These are phyloP conservation scores for Drosophila merina DNA, from an alignment of 2,888 invertebrate genomes.

Conservation along the genomic window DNA sequence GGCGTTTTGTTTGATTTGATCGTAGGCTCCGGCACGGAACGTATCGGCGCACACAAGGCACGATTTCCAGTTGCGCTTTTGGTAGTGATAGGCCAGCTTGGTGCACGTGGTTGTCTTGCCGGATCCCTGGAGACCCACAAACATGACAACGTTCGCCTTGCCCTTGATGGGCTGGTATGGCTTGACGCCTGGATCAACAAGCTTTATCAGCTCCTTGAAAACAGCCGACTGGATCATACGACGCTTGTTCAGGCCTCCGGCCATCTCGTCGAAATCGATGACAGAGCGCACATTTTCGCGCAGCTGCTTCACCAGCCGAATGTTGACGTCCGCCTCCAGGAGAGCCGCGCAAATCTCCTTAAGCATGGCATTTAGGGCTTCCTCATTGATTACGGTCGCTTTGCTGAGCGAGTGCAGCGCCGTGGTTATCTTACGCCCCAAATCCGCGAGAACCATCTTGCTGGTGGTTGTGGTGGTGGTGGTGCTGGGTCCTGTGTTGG, in stretches of 20 bases:
- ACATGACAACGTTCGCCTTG: constrained; percentile 98
- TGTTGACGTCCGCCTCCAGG: constrained; percentile 98
- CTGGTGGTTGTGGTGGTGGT: constrained; percentile 27
- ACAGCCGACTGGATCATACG: constrained; percentile 99
- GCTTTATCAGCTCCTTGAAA: constrained; percentile 98
- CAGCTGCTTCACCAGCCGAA: constrained; percentile 96
- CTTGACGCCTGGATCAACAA: constrained; percentile 98
- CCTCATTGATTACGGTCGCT: constrained; percentile 99
- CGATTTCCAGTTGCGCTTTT: constrained; percentile 99
- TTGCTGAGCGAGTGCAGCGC: constrained; percentile 98
- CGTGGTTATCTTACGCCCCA: constrained; percentile 99
- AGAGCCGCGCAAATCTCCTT: constrained; percentile 99
- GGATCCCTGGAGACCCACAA: constrained; percentile 99
- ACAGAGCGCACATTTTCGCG: constrained; percentile 98
- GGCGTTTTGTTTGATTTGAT: constrained; percentile 99
- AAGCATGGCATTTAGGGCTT: constrained; percentile 99
- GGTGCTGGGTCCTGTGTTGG: constrained; percentile 35
- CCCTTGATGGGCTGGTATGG: constrained; percentile 98
- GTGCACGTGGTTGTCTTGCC: constrained; percentile 99
- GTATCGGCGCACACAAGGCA: constrained; percentile 99
- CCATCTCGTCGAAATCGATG: constrained; percentile 99
- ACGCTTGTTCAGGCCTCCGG: constrained; percentile 98
- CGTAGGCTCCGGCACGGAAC: constrained; percentile 99
- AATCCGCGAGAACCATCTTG: constrained; percentile 99
- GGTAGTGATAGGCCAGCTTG: constrained; percentile 99